A percentile compares a stretch with the other conserved stretches of the same genome.
Conservation (phyloP, 2,113 vertebrate species). For the Ondatra zibethicus region DNA sequence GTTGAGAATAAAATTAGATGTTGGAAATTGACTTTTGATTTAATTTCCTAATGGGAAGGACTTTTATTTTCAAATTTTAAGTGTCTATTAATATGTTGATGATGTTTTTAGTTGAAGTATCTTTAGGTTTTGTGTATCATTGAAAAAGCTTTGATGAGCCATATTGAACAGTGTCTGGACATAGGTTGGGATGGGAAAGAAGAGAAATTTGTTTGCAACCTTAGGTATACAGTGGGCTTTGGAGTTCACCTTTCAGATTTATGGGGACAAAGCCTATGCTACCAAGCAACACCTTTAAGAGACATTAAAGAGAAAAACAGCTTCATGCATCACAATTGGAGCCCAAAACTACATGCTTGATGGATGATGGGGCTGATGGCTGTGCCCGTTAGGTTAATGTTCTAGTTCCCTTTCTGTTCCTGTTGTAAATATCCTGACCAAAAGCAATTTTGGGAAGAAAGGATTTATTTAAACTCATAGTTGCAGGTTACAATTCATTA, state of each 20-base stretch:
- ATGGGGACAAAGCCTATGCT: not conserved
- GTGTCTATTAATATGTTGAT: not conserved
- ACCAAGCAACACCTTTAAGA: not conserved
- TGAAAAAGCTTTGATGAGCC: not conserved
- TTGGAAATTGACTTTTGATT: slow-evolving; percentile 10
- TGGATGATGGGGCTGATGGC: not conserved
- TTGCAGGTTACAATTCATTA: not conserved
- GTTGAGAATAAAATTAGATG: slow-evolving; percentile 28
- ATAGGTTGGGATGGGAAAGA: not conserved
- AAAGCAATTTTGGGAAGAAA: not conserved
- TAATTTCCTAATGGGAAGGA: not conserved
- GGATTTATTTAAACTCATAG: not conserved
- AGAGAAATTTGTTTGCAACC: not conserved
- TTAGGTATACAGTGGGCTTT: not conserved
- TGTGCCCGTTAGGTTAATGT: not conserved
- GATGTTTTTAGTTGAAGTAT: slow-evolving; percentile 20
- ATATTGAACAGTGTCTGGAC: not conserved
- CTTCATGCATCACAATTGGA: accelerated
- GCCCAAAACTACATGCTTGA: not conserved
- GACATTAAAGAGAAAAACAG: not conserved
- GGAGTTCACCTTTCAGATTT: not conserved
- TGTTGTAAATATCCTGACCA: not conserved
- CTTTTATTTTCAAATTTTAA: slow-evolving; percentile 24
- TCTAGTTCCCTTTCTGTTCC: not conserved
- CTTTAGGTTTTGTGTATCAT: not conserved